These are phyloP conservation scores for Anastatus disparis DNA, from an alignment of 1,140 invertebrate species.

Conservation along the genomic window DNA sequence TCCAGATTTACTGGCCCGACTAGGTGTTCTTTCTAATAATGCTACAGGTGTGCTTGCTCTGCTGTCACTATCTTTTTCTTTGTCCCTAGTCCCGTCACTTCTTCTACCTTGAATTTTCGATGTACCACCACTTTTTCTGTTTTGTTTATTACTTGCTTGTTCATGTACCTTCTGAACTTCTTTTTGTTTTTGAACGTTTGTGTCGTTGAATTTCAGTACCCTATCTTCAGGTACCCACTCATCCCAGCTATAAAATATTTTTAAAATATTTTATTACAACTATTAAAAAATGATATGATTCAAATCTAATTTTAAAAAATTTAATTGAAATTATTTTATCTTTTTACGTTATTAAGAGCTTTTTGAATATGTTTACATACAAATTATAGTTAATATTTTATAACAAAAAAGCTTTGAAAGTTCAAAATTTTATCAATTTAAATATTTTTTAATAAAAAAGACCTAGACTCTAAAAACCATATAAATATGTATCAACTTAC, in stretches of 20 bases:
- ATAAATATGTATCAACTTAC: conserved; percentile 68
- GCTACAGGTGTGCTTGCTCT: conserved; percentile 73
- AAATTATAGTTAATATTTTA: too few relatives aligned
- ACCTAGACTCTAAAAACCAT: conserved; percentile 25
- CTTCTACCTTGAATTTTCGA: conserved; percentile 58
- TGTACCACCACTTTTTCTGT: conserved; percentile 54
- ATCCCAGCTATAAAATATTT: conserved; percentile 84
- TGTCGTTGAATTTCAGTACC: conserved; percentile 93
- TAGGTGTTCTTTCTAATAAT: conserved; percentile 56
- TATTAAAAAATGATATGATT: too few relatives aligned
- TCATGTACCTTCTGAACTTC: conserved; percentile 87
- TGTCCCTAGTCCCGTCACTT: conserved; percentile 59
- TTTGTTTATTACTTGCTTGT: conserved; percentile 64
- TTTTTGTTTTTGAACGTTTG: conserved; percentile 89
- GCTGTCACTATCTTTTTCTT: conserved; percentile 70
- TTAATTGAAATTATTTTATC: too few relatives aligned
- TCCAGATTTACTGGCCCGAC: conserved; percentile 55
- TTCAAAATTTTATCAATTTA: too few relatives aligned
- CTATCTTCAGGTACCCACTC: conserved; percentile 96
- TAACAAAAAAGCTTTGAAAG: too few relatives aligned
- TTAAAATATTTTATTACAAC: conserved; percentile 36
- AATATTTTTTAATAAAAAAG: too few relatives aligned
- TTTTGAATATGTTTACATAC: too few relatives aligned
- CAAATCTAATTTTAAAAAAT: too few relatives aligned
- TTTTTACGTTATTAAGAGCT: too few relatives aligned